A percentile compares a stretch with the other conserved stretches of the same genome.
Conservation (phyloP, 1,140 invertebrate genomes). For the Lasioglossum albipes region DNA sequence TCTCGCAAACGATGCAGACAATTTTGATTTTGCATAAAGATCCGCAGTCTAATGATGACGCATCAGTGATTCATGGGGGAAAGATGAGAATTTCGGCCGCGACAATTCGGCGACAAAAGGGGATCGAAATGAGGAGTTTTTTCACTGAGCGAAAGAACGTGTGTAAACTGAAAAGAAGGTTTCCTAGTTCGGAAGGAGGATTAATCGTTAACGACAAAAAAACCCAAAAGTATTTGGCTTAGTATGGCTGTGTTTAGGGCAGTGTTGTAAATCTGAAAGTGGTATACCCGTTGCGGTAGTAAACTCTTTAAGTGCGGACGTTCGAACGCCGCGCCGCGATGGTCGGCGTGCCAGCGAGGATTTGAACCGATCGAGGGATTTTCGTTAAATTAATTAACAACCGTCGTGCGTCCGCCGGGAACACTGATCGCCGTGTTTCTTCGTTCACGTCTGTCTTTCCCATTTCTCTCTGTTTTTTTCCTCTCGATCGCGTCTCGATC, state of each 20-base stretch:
- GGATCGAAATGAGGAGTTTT: not conserved
- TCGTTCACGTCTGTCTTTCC: too few species aligned
- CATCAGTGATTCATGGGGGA: too few species aligned
- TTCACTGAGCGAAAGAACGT: too few species aligned
- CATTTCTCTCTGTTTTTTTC: not conserved
- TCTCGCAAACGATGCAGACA: too few species aligned
- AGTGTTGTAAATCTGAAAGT: conserved; percentile 74
- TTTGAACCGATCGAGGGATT: conserved; percentile 1
- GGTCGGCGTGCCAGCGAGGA: not conserved
- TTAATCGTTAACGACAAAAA: conserved; percentile 68
- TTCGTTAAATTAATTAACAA: conserved; percentile 7
- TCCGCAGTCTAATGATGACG: too few species aligned
- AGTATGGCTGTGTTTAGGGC: conserved; percentile 79
- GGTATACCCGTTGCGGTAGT: conserved; percentile 63
- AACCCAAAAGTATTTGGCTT: conserved; percentile 79
- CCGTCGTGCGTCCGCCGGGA: not conserved
- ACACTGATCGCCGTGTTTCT: too few species aligned
- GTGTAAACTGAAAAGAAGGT: conserved; percentile 1
- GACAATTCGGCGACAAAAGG: not conserved
- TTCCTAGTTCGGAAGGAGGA: conserved; percentile 52
- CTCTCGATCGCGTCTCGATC: not conserved
- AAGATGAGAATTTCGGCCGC: too few species aligned
- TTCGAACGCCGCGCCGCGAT: conserved; percentile 59
- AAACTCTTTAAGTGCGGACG: conserved; percentile 50
- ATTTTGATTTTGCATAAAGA: too few species aligned